Evolutionary conservation across 1,140 invertebrate species (phyloP).

Genomic region (Vanessa tameamea): DNA sequence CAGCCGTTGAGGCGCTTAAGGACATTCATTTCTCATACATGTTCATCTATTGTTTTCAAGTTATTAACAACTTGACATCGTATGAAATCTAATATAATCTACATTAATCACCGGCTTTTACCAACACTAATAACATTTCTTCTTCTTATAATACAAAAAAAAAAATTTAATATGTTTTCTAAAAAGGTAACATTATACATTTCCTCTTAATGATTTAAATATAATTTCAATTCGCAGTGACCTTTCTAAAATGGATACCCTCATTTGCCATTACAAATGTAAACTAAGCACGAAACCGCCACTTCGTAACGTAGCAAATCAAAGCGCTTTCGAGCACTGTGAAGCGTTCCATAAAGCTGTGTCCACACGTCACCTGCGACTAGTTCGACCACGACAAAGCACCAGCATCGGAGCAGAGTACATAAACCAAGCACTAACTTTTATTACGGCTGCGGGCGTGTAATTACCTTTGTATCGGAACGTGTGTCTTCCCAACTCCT

Average conservation of each 20-base stretch:
- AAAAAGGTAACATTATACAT: too few relatives aligned
- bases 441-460: constrained; percentile 29
- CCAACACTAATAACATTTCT: too few relatives aligned
- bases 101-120: too few relatives aligned
- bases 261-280: constrained; percentile 4
- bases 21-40: too few relatives aligned
- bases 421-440: constrained; percentile 28
- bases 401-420: constrained; percentile 22
- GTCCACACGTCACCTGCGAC: constrained; percentile 15
- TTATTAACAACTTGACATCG: too few relatives aligned
- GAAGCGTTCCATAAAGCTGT: constrained; percentile 10
- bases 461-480: constrained; percentile 22
- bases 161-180: too few relatives aligned
- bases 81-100: too few relatives aligned
- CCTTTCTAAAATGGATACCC: neutral
- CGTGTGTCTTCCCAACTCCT: constrained; percentile 1
- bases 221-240: neutral
- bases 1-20: too few relatives aligned
- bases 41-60: too few relatives aligned
- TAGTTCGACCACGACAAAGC: constrained; percentile 25
- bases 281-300: constrained; percentile 5
- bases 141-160: too few relatives aligned
- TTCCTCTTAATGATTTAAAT: neutral
- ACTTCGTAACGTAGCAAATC: constrained; percentile 9
- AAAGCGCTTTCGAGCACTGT: constrained; percentile 9